Evolutionary conservation across 2,113 vertebrate species (phyloP), one percentile per base, ranked within the genome.

Genomic region (Conger conger): DNA sequence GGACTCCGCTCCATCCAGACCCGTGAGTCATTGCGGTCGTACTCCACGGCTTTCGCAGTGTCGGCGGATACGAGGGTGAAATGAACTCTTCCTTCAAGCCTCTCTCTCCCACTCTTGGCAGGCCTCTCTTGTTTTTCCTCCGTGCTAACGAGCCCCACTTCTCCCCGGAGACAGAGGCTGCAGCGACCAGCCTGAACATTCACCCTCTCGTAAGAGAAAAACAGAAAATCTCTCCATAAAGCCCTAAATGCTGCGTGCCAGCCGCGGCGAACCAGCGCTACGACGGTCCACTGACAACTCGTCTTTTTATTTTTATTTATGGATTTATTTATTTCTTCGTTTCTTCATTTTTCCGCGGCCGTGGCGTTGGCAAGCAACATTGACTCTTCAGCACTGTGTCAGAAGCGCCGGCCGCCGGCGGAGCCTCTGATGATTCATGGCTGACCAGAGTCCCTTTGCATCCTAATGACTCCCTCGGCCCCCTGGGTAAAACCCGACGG

Each of bases 1-100:
- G 6, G 33, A 17, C 9, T 38, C 76, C 86, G 88, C 88, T 60
- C 82, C 85, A 87, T 89, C 87, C 90, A 93, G 90, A 93, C 90
- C 92, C 79, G 86, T 87, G 90, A 88, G 87, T 86, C 89, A 93
- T 92, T 94, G 91, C 84, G 88, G 92, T 86, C 89, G 93, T 91
- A 92, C 91, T 91, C 93, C 92, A 93, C 93, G 89, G 89, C 89
- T 90, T 94, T 93, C 90, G 91, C 92, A 91, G 90, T 91, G 88
- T 89, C 87, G 80, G 83, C 88, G 86, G 86, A 91, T 93, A 93
- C 91, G 90, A 88, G 88, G 90, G 89, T 91, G 88, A 90, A 91
- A 91, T 27, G 1, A 60, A 27, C 57, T 60, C 57, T 87, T 89
- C 87, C 90, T 93, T 93, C 88, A 91, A 63, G 90, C 90, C 90